Conservation (phyloP, 2,113 vertebrate species). For the Tonatia bakeri region DNA sequence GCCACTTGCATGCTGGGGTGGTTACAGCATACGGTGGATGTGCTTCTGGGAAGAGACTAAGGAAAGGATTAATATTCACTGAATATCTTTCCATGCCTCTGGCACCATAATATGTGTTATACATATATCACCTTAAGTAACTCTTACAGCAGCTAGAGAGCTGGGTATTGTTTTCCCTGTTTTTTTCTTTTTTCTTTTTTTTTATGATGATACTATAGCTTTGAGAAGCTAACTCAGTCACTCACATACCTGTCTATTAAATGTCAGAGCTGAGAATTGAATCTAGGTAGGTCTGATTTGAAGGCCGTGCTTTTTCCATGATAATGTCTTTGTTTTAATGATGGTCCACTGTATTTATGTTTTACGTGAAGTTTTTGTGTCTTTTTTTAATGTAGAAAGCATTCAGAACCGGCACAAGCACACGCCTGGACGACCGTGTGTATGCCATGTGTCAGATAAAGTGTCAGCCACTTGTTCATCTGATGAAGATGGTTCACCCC, state of each 20-base stretch:
- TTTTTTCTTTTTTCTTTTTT: not conserved
- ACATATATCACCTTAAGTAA: not conserved
- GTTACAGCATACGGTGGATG: accelerated
- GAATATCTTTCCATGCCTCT: not conserved
- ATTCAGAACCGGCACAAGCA: conserved; percentile 92
- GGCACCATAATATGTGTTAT: not conserved
- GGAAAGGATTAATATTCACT: not conserved
- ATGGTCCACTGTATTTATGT: not conserved
- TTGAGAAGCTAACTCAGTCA: not conserved
- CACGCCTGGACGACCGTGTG: conserved; percentile 94
- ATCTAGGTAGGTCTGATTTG: not conserved
- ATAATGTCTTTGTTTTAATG: not conserved
- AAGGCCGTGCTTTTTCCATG: not conserved
- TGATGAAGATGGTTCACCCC: conserved; percentile 94
- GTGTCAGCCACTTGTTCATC: conserved; percentile 91
- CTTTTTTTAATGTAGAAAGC: conserved; percentile 87
- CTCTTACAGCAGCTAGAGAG: not conserved
- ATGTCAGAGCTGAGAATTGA: not conserved
- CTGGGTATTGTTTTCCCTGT: not conserved
- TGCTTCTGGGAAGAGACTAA: not conserved
- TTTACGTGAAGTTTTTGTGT: not conserved
- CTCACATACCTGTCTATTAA: not conserved
- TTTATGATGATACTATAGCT: not conserved
- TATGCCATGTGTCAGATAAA: conserved; percentile 99
- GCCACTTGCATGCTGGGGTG: not conserved